phyloP scores from a whole-genome alignment of 2,888 invertebrate species.

The Mongoloraphidia duomilia region DNA sequence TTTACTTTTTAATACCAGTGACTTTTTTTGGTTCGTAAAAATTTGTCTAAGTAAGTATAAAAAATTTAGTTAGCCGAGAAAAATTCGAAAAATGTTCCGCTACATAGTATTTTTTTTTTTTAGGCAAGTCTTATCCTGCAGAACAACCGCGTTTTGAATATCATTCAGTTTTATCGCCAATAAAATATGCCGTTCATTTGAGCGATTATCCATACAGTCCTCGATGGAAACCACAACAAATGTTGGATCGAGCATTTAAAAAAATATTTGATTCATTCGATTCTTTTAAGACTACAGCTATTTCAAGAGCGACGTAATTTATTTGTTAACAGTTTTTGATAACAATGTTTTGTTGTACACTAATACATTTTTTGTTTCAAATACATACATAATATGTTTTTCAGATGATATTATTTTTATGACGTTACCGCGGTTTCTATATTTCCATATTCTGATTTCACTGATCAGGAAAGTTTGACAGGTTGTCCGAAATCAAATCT shows the following conservation, averaged over 20 bases:
- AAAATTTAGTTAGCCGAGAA: too few relatives aligned
- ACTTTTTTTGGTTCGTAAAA: conserved; percentile 46
- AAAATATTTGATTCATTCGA: conserved; percentile 19
- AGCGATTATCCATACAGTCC: conserved; percentile 24
- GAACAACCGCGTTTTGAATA: conserved; percentile 44
- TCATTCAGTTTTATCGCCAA: conserved; percentile 21
- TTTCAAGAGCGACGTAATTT: not conserved
- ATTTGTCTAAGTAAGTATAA: conserved; percentile 35
- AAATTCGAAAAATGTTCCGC: too few relatives aligned
- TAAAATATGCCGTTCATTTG: conserved; percentile 15
- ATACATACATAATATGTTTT: too few relatives aligned
- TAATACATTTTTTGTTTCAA: too few relatives aligned
- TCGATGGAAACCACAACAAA: conserved; percentile 19
- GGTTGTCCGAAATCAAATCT: too few relatives aligned
- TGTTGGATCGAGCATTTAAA: conserved; percentile 22
- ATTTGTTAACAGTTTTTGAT: too few relatives aligned
- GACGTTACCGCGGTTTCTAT: too few relatives aligned
- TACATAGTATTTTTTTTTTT: conserved; percentile 8
- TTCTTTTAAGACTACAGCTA: not conserved
- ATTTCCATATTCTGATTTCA: too few relatives aligned
- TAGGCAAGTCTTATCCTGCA: conserved; percentile 35
- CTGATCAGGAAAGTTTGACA: too few relatives aligned
- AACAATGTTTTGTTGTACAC: too few relatives aligned
- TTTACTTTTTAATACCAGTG: conserved; percentile 45
- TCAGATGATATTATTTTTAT: too few relatives aligned